These are phyloP conservation scores for Poecilus cupreus DNA, from an alignment of 2,888 invertebrate species.

Conservation along the genomic window DNA sequence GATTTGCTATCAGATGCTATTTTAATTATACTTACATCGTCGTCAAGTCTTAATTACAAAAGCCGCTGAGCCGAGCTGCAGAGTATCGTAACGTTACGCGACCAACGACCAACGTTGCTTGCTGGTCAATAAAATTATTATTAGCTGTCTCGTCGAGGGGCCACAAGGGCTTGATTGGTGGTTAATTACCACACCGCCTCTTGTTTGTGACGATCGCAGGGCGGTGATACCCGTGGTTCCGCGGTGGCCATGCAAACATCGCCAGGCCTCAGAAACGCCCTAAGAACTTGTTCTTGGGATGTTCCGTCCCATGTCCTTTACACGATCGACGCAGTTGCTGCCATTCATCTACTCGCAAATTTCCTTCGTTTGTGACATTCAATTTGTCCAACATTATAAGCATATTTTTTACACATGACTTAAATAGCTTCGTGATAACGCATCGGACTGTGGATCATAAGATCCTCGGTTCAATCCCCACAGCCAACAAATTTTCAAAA, in stretches of 20 bases:
- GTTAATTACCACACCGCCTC: slow-evolving; percentile 50
- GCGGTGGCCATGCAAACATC: neutral
- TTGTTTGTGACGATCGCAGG: neutral
- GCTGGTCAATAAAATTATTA: slow-evolving; percentile 57
- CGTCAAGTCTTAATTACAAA: slow-evolving; percentile 47
- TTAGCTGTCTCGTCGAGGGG: slow-evolving; percentile 44
- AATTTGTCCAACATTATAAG: too few species aligned
- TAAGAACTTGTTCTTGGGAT: neutral
- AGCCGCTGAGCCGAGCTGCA: slow-evolving; percentile 7
- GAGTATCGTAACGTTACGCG: neutral
- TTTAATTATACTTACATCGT: slow-evolving; percentile 57
- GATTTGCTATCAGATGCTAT: slow-evolving; percentile 56
- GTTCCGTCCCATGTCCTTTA: neutral
- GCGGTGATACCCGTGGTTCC: neutral
- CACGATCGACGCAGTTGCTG: neutral
- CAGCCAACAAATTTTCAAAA: too few species aligned
- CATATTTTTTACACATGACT: too few species aligned
- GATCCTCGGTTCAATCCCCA: too few species aligned
- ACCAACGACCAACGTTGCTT: neutral
- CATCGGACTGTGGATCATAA: too few species aligned
- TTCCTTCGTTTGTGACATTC: too few species aligned
- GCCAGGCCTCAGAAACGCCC: neutral
- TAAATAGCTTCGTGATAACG: too few species aligned
- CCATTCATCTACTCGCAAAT: too few species aligned
- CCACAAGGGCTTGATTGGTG: slow-evolving; percentile 47